Evolutionary conservation across 2,113 vertebrate genomes (phyloP).

Genomic region (Arothron firmamentum): DNA sequence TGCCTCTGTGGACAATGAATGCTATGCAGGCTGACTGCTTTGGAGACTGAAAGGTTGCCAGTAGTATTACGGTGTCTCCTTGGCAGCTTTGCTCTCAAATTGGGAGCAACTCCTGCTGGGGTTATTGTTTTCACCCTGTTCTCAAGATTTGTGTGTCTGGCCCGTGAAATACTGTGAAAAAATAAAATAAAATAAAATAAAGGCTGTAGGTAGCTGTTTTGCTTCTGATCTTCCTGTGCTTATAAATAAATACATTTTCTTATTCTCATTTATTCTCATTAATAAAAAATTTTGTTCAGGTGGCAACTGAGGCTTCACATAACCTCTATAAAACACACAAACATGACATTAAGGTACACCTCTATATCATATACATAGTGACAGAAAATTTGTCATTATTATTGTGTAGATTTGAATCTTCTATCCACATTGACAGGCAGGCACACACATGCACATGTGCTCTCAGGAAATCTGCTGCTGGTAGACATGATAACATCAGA

Average conservation of each 20-base stretch:
- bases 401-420: background rate
- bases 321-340: too few relatives aligned
- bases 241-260: too few relatives aligned
- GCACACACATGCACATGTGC: conserved; percentile 3
- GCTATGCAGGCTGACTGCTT: conserved; percentile 22
- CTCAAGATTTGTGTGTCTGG: background rate
- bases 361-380: too few relatives aligned
- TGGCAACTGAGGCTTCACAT: too few relatives aligned
- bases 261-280: too few relatives aligned
- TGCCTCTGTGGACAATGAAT: conserved; percentile 41
- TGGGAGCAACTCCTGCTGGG: background rate
- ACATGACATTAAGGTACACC: too few relatives aligned
- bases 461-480: conserved; percentile 57
- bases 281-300: too few relatives aligned
- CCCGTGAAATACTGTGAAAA: background rate
- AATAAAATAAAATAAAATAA: too few relatives aligned
- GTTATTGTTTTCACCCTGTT: background rate
- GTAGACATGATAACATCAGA: conserved; percentile 62
- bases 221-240: too few relatives aligned
- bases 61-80: conserved; percentile 8
- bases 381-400: background rate
- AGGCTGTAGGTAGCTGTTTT: too few relatives aligned
- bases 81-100: conserved; percentile 19
- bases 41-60: conserved; percentile 28
- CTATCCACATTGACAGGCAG: background rate